Base-by-base conservation (phyloP, 2,888 invertebrate species). In the Noctua pronuba region DNA sequence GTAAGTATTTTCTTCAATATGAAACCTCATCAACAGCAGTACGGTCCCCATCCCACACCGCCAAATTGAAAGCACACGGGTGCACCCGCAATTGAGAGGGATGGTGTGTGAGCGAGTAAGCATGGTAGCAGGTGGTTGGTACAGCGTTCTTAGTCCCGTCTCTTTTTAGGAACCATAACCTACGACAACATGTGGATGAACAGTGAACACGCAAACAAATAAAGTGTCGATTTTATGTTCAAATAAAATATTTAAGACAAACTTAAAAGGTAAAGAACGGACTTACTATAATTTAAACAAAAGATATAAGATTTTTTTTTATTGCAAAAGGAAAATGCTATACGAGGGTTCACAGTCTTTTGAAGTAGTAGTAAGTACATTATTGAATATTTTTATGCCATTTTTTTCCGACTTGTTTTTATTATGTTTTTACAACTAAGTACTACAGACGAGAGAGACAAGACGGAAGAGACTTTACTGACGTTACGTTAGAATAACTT, bases 121-220 rank as follows among this genome's bases (percentile, higher is more conserved):
- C 31, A 49, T 16, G 2, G 8, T 52, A 6, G 35, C 35, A n/a
- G n/a, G n/a, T n/a, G n/a, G n/a, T n/a, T 38, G 28, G 28, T 41
- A 35, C 21, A 5, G 35, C n/a, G 21, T 41, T 41, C 18, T 38
- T 21, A 38, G 2, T 35, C 4, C n/a, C n/a, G 31, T 75, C 75
- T 67, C 60, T n/a, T 60, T 80, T 64, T 49, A 31, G 7, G 8
- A 58, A 68, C 46, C 68, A 35, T 80, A 52, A 80, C 68, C 79
- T 75, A 81, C 4, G n/a, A 41, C n/a, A 68, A 49, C n/a, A 6
- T 38, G 2, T 24, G 13, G 10, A 31, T 16, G 8, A 38, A 79
- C 2, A 46, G n/a, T 16, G 8, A 38, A 79, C 2, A 46, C 46
- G 65, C 24, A 28, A 31, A 41, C 18, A 44, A 55, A 65, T 31